These are phyloP conservation scores for Drosophila suboccidentalis DNA, from an alignment of 2,888 invertebrate genomes.

Conservation along the genomic window DNA sequence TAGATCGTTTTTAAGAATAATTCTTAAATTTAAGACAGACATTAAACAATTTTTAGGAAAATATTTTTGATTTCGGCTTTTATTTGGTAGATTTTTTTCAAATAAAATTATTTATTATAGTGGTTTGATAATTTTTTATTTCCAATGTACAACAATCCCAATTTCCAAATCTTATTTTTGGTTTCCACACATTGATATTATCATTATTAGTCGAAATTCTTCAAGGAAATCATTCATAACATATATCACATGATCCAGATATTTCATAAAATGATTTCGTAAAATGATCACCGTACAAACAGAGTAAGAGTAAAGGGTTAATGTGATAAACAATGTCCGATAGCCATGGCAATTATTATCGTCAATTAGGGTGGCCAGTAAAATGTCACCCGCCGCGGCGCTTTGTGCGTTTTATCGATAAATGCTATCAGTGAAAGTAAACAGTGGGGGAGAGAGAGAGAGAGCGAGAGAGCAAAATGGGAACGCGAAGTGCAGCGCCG, in stretches of 20 bases:
- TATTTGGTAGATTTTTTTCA: too few species aligned
- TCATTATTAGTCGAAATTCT: too few species aligned
- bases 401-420: constrained; percentile 19
- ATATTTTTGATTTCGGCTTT: too few species aligned
- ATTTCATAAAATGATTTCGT: not conserved
- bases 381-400: not conserved
- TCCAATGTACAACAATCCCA: too few species aligned
- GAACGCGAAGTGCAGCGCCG: constrained; percentile 1
- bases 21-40: too few species aligned
- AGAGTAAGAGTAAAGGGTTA: not conserved
- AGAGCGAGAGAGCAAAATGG: constrained; percentile 13
- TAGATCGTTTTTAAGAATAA: too few species aligned
- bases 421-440: constrained; percentile 10
- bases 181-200: too few species aligned
- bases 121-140: too few species aligned
- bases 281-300: not conserved
- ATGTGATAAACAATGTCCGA: not conserved
- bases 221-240: not conserved
- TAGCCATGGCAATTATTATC: constrained; percentile 3
- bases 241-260: too few species aligned
- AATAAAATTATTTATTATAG: too few species aligned
- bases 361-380: constrained; percentile 1
- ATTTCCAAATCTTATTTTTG: too few species aligned
- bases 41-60: too few species aligned
- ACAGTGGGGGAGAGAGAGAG: constrained; percentile 4